Percentiles rank a stretch among this genome's conserved stretches.
Conservation (phyloP, 2,888 invertebrate genomes). For the Nemurella pictetii region DNA sequence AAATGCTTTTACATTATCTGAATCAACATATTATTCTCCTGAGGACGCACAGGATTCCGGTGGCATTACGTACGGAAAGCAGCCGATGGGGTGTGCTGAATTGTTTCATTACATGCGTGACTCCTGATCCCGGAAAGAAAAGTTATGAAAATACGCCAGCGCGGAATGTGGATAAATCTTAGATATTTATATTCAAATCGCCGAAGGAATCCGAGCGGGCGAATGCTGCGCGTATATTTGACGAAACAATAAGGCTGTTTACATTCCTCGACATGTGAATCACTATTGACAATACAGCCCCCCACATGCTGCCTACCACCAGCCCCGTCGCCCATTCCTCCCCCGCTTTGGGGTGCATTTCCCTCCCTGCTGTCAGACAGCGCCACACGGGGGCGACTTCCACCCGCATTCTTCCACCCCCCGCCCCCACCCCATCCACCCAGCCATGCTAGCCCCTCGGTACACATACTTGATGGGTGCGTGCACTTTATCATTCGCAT, state of each 20-base stretch:
- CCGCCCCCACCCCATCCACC: not conserved
- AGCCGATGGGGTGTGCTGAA: too few relatives aligned
- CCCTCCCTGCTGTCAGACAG: not conserved
- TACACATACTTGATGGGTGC: not conserved
- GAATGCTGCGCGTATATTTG: not conserved
- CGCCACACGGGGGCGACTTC: not conserved
- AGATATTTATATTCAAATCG: not conserved
- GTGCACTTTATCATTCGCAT: not conserved
- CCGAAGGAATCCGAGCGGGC: not conserved
- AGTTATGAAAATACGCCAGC: not conserved
- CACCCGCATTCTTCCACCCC: not conserved
- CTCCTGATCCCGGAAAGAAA: too few relatives aligned
- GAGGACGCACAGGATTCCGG: too few relatives aligned
- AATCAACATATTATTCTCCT: too few relatives aligned
- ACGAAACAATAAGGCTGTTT: not conserved
- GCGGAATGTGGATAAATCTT: not conserved
- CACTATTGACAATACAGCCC: not conserved
- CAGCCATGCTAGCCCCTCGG: not conserved
- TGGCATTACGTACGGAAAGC: too few relatives aligned
- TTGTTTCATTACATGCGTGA: too few relatives aligned
- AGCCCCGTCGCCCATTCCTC: not conserved
- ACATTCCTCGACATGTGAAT: constrained; percentile 13
- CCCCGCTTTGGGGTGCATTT: not conserved
- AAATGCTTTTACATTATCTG: too few relatives aligned
- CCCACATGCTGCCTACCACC: not conserved